These are phyloP conservation scores for Atrichornis clamosus DNA, from an alignment of 2,113 vertebrate genomes.

Conservation along the genomic window DNA sequence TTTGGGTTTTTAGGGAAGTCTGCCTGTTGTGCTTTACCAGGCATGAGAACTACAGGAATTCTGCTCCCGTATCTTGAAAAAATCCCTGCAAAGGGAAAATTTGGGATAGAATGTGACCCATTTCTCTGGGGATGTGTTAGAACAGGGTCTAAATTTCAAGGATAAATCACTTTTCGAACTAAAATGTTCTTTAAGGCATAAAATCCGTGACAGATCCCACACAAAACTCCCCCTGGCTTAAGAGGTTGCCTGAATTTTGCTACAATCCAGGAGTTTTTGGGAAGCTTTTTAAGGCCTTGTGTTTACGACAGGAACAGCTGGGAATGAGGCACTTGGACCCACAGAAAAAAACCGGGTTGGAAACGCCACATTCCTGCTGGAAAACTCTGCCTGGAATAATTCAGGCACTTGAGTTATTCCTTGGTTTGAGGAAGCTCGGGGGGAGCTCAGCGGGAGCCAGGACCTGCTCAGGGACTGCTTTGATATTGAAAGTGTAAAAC, in stretches of 20 bases:
- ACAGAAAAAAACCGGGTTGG: not conserved
- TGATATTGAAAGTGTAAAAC: not conserved
- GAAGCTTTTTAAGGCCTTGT: not conserved
- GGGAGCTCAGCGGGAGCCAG: not conserved
- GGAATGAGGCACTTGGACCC: not conserved
- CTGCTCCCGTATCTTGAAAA: not conserved
- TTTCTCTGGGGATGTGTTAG: not conserved
- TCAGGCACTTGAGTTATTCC: not conserved
- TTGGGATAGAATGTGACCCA: rapidly evolving
- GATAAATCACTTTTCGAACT: not conserved
- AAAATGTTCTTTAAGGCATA: not conserved
- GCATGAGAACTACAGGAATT: not conserved
- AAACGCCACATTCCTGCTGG: not conserved
- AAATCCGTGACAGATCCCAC: not conserved
- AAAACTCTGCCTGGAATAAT: not conserved
- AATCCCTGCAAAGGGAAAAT: not conserved
- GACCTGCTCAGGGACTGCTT: not conserved
- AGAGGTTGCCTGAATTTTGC: not conserved
- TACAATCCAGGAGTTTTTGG: not conserved
- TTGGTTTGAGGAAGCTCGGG: not conserved
- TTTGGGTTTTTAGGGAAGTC: not conserved
- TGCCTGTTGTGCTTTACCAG: not conserved
- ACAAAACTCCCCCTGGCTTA: not conserved
- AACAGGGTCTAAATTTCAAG: not conserved
- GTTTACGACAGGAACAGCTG: rapidly evolving